Evolutionary conservation across 92 coral and sea anemone genomes (phyloP).

Genomic region (Umimayanthus chanpuru): DNA sequence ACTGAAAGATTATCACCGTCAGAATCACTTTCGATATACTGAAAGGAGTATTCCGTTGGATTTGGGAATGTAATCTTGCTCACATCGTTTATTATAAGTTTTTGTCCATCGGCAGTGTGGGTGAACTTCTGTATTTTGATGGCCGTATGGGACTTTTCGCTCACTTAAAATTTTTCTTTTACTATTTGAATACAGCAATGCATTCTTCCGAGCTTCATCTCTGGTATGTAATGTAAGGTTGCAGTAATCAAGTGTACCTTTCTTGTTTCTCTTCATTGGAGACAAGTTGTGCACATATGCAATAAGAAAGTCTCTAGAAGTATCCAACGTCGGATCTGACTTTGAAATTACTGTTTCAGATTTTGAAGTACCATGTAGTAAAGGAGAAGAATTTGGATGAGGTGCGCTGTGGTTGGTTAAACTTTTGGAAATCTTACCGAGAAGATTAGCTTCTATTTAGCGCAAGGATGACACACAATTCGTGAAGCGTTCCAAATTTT

Average conservation of each 20-base stretch:
- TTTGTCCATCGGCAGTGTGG: conserved; percentile 27
- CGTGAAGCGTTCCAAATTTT: conserved; percentile 73
- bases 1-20: neutral
- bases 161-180: conserved; percentile 38
- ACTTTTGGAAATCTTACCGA: too few relatives aligned
- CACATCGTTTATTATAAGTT: conserved; percentile 43
- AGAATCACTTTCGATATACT: neutral
- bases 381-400: too few relatives aligned
- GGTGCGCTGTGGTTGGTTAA: too few relatives aligned
- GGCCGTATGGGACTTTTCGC: conserved; percentile 34
- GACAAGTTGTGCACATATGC: neutral
- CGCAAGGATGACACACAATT: too few relatives aligned
- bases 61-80: conserved; percentile 45
- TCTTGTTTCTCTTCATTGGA: conserved; percentile 1
- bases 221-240: conserved; percentile 3
- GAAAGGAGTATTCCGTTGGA: conserved; percentile 48
- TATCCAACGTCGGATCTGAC: too few relatives aligned
- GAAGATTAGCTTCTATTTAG: too few relatives aligned
- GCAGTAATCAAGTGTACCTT: conserved; percentile 8
- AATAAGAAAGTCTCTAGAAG: neutral
- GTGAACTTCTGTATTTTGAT: conserved; percentile 41
- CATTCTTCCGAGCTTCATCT: neutral
- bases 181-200: conserved; percentile 15
- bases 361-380: too few relatives aligned
- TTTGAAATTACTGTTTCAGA: too few relatives aligned